These are phyloP conservation scores for Penelope pileata DNA, from an alignment of 2,113 vertebrate species.

Conservation along the genomic window DNA sequence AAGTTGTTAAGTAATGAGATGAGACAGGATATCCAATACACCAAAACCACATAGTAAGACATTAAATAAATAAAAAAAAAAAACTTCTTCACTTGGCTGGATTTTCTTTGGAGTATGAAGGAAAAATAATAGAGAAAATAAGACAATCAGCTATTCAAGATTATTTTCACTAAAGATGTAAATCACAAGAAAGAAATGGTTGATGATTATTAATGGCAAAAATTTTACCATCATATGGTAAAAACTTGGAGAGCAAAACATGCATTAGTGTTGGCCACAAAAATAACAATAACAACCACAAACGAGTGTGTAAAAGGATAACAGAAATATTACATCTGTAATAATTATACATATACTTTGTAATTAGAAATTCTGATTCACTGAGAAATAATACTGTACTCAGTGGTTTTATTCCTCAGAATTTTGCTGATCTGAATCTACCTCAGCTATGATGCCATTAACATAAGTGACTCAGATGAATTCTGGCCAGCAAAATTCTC, in stretches of 20 bases:
- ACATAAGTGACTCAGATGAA: background rate
- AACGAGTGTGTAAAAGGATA: background rate
- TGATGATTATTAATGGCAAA: background rate
- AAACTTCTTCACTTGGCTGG: background rate
- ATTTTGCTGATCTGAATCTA: background rate
- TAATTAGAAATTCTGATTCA: background rate
- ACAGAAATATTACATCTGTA: background rate
- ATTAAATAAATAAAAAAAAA: background rate
- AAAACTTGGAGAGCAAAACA: background rate
- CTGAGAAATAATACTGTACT: background rate
- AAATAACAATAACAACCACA: background rate
- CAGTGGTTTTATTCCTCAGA: background rate
- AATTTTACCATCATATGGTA: background rate
- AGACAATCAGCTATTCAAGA: background rate
- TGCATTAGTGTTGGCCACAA: background rate
- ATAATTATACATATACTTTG: background rate
- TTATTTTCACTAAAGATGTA: background rate
- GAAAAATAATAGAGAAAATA: background rate
- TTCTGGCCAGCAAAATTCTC: background rate
- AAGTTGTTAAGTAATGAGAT: background rate
- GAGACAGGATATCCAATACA: background rate
- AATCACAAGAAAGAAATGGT: background rate
- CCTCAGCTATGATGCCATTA: background rate
- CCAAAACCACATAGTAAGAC: background rate
- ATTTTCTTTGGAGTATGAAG: slow-evolving; percentile 13